Conservation (phyloP, 2,888 invertebrate species). For the Frankliniella intonsa region DNA sequence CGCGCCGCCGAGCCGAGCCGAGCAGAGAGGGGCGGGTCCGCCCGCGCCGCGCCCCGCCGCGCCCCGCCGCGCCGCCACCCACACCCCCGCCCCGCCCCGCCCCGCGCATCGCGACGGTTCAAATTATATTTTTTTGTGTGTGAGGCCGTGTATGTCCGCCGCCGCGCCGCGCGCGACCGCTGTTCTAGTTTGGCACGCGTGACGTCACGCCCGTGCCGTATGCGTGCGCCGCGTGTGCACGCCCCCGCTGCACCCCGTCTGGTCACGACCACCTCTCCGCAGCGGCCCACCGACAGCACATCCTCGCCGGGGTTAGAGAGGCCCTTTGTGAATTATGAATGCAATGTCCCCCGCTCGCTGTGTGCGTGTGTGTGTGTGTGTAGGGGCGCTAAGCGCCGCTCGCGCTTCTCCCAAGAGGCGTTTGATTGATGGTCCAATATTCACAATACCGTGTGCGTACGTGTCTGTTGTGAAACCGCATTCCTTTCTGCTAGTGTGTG, state of each 20-base stretch:
- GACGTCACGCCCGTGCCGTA: background rate
- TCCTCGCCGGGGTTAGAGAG: background rate
- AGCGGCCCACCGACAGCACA: background rate
- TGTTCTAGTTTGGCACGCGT: background rate
- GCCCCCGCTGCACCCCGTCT: background rate
- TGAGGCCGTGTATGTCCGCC: background rate
- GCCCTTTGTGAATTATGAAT: slow-evolving; percentile 2
- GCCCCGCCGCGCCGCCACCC: background rate
- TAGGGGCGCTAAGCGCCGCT: background rate
- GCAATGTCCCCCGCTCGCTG: background rate
- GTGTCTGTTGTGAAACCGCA: background rate
- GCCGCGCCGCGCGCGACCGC: background rate
- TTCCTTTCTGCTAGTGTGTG: background rate
- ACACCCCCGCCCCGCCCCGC: background rate
- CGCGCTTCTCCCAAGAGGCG: background rate
- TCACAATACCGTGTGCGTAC: background rate
- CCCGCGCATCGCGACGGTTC: background rate
- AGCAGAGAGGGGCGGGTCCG: background rate
- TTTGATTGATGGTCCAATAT: background rate
- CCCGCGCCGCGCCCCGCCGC: too few relatives aligned
- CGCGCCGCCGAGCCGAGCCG: background rate
- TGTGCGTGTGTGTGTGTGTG: too few relatives aligned
- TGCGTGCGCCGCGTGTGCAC: background rate
- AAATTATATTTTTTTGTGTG: background rate
- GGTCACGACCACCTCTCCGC: background rate